phyloP scores from a whole-genome alignment of 2,113 vertebrate species.

The pig (Sus scrofa) region DNA sequence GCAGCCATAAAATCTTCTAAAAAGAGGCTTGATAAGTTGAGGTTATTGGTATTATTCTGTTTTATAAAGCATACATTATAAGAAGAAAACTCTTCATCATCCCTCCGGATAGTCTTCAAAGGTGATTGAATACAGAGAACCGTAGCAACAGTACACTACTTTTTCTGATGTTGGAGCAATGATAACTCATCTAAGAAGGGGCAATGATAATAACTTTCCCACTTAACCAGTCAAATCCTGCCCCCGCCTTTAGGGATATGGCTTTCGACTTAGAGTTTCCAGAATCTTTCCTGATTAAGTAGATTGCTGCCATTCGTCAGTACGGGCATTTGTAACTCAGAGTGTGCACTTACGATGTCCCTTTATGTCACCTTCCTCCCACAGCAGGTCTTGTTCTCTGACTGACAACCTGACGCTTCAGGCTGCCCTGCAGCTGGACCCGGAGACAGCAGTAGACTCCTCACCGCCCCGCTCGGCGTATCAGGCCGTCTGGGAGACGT shows the following conservation, averaged over 20 bases:
- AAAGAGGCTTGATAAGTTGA: neutral
- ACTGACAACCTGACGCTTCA: neutral
- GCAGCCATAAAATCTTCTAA: too few species aligned
- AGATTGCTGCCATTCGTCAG: neutral
- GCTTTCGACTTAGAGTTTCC: neutral
- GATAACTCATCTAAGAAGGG: neutral
- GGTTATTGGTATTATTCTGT: neutral
- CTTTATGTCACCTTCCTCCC: neutral
- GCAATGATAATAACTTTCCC: neutral
- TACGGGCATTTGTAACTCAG: neutral
- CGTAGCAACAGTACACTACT: neutral
- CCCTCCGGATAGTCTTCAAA: neutral
- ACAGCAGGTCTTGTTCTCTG: constrained; percentile 61
- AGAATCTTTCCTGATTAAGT: neutral
- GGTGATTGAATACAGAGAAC: neutral
- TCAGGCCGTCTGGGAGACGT: constrained; percentile 89
- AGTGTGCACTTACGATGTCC: neutral
- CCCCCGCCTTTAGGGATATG: too few species aligned
- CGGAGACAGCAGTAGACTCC: rapidly evolving
- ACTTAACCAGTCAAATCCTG: neutral
- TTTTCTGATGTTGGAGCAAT: neutral
- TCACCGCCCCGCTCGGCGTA: constrained; percentile 84
- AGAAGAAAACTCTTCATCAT: neutral
- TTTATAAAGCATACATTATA: neutral
- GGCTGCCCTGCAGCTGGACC: neutral